phyloP scores from a whole-genome alignment of 2,113 vertebrate genomes.

The Elephas maximus region DNA sequence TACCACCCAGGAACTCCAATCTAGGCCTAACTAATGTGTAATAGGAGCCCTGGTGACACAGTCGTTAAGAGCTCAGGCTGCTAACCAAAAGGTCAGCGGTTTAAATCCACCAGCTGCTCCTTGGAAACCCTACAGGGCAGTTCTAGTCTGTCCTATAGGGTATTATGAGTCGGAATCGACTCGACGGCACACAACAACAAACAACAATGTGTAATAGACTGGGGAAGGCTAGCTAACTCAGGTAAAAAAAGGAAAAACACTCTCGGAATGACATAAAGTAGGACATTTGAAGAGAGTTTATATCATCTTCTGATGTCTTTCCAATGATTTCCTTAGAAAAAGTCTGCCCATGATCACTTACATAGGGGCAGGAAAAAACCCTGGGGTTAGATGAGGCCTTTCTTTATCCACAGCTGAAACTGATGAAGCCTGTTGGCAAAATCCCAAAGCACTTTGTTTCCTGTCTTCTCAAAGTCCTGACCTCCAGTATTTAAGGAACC shows the following conservation, averaged over 20 bases:
- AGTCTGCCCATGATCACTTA: conserved; percentile 56
- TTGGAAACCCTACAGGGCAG: too few relatives aligned
- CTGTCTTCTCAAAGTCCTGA: conserved; percentile 85
- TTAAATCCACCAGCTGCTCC: too few relatives aligned
- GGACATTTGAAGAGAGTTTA: conserved; percentile 52
- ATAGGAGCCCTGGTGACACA: neutral
- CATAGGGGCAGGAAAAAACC: conserved; percentile 42
- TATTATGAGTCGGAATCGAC: too few relatives aligned
- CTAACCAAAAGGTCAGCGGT: too few relatives aligned
- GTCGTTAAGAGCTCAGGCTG: too few relatives aligned
- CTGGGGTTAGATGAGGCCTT: conserved; percentile 70
- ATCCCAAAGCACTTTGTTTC: conserved; percentile 82
- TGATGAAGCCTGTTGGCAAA: conserved; percentile 78
- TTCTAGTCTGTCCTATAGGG: too few relatives aligned
- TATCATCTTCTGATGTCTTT: conserved; percentile 71
- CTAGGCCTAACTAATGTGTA: neutral
- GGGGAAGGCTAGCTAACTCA: conserved; percentile 24
- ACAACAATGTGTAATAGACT: neutral
- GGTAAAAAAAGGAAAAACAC: conserved; percentile 64
- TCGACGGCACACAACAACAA: too few relatives aligned
- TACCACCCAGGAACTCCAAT: neutral
- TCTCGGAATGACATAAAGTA: conserved; percentile 32
- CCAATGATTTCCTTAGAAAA: conserved; percentile 68
- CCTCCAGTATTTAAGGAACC: conserved; percentile 85
- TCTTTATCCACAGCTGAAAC: conserved; percentile 82